Conservation (phyloP, 1,140 invertebrate species). For the Zophobas atratus region DNA sequence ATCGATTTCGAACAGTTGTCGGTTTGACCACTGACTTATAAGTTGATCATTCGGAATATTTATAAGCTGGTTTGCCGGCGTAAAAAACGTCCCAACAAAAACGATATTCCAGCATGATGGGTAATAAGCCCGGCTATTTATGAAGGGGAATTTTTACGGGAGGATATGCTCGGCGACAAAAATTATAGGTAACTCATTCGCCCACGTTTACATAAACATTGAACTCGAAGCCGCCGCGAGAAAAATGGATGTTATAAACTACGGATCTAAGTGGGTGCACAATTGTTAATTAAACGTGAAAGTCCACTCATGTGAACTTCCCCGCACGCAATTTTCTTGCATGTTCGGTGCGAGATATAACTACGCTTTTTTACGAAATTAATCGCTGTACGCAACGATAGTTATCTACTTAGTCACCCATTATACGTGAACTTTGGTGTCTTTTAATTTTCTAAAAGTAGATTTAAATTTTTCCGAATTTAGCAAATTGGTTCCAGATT, state of each 20-base stretch:
- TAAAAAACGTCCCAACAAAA: slow-evolving; percentile 34
- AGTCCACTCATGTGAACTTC: slow-evolving; percentile 10
- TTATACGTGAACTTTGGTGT: too few relatives aligned
- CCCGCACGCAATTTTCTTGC: slow-evolving; percentile 26
- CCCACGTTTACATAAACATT: slow-evolving; percentile 40
- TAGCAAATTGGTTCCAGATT: too few relatives aligned
- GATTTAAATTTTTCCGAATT: too few relatives aligned
- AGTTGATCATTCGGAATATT: slow-evolving; percentile 49
- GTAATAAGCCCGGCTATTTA: slow-evolving; percentile 39
- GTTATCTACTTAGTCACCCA: too few relatives aligned
- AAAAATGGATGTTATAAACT: slow-evolving; percentile 35
- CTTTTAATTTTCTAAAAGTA: too few relatives aligned
- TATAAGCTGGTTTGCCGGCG: slow-evolving; percentile 42
- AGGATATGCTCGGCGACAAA: slow-evolving; percentile 29
- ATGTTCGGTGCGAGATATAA: background rate
- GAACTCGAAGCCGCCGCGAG: slow-evolving; percentile 1
- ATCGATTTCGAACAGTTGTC: slow-evolving; percentile 56
- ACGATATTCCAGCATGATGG: slow-evolving; percentile 17
- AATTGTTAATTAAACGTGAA: slow-evolving; percentile 36
- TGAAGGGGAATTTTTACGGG: slow-evolving; percentile 21
- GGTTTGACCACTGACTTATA: slow-evolving; percentile 52
- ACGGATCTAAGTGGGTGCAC: slow-evolving; percentile 22
- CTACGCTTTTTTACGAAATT: background rate
- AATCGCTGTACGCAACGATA: too few relatives aligned
- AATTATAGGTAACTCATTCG: slow-evolving; percentile 37